Evolutionary conservation across 2,797 vertebrate species (phyloP), one percentile per base, ranked within the genome.

Genomic region (Cephalopachus bancanus): DNA sequence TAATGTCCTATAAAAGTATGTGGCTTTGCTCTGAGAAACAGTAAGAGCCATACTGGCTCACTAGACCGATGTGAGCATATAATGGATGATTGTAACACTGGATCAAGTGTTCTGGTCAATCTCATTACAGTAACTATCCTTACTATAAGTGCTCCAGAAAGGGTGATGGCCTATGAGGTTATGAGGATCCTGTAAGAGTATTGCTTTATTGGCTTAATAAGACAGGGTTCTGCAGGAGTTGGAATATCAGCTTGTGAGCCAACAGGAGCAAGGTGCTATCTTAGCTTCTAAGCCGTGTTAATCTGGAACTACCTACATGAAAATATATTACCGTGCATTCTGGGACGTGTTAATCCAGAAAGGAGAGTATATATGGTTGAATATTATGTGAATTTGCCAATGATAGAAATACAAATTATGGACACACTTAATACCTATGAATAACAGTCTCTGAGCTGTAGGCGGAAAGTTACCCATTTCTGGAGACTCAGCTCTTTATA

Each of bases 1-100:
- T 0, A 2, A 4, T 28, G 5, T 19, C 28, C 60, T 78, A 0
- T 5, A 14, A 57, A 16, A 37, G 24, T 7, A 55, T 4, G 37
- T 49, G 10, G 10, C 57, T 78, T 93, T 67, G 10, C 49, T 16
- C 44, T 59, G 15, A 53, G 53, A 79, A 16, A 57, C 14, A 17
- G 2, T 1, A 10, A 53, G 1, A 16, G 17, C 12, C 30, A 1
- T 11, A n/a, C 9, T 15, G 51, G 5, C 37, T 89, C 55, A 5
- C 16, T 28, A 19, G 20, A 24, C 4, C 10, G 49, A 60, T 17
- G 53, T 14, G 26, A 10, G 12, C 44, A 72, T 60, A 69, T 62
- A 51, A 84, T 64, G 49, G 28, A 53, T 16, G 28, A 26, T 28
- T 76, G 12, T 59, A 72, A 64, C n/a, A 26, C 3, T 22, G 10